Conservation (phyloP, 2,797 vertebrate species). For the Phalloptychus januarius region DNA sequence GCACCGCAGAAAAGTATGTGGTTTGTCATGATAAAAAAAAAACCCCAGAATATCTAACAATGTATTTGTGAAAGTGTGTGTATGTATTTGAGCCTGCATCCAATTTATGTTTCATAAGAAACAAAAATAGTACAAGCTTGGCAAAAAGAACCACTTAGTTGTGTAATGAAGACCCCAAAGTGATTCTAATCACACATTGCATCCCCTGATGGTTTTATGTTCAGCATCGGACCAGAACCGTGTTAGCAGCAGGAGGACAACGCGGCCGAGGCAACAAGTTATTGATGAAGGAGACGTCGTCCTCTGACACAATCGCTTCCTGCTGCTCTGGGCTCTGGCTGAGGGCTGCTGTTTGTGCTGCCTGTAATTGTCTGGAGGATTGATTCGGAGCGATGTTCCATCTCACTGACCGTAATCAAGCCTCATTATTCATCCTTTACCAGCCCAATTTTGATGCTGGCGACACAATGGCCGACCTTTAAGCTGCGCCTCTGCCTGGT, state of each 20-base stretch:
- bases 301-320: slow-evolving; percentile 76
- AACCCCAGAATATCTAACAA: not conserved
- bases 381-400: slow-evolving; percentile 80
- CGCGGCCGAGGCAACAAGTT: slow-evolving; percentile 78
- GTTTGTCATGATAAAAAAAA: not conserved
- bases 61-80: not conserved
- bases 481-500: slow-evolving; percentile 61
- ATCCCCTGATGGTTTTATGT: not conserved
- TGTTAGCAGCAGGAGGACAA: slow-evolving; percentile 47
- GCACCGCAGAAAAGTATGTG: not conserved
- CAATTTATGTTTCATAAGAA: not conserved
- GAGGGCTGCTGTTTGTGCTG: slow-evolving; percentile 62
- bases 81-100: not conserved
- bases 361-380: slow-evolving; percentile 79
- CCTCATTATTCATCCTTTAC: slow-evolving; percentile 82
- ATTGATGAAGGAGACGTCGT: slow-evolving; percentile 76
- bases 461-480: slow-evolving; percentile 70
- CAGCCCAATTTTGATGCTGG: slow-evolving; percentile 67
- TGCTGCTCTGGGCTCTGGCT: slow-evolving; percentile 63
- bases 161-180: not conserved
- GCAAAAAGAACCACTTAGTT: not conserved
- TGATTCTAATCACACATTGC: not conserved
- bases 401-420: slow-evolving; percentile 82
- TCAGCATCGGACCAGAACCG: not conserved
- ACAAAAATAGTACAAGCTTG: not conserved